Percentiles rank a stretch among this genome's conserved stretches.
phyloP scores from a whole-genome alignment of 2,113 vertebrate genomes.

The Megalops atlanticus region DNA sequence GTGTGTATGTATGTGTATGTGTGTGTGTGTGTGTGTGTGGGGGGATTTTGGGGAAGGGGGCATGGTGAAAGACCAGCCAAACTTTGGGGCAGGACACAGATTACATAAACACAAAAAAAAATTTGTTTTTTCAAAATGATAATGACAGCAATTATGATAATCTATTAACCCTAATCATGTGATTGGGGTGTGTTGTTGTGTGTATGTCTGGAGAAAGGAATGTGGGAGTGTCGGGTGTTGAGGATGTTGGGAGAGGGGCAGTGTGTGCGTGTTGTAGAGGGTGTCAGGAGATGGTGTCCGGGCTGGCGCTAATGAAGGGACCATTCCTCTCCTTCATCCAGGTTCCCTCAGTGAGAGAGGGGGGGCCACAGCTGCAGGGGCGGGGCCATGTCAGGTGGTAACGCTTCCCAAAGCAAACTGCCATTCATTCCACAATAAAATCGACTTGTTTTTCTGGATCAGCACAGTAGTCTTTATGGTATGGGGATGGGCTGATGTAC shows the following conservation, averaged over 20 bases:
- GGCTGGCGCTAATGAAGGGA: background rate
- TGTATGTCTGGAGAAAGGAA: too few relatives aligned
- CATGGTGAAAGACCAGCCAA: too few relatives aligned
- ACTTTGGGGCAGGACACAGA: background rate
- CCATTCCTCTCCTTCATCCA: background rate
- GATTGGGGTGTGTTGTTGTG: background rate
- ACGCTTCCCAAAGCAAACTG: background rate
- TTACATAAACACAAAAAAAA: too few relatives aligned
- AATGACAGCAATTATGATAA: too few relatives aligned
- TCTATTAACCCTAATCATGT: background rate
- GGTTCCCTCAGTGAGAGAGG: slow-evolving; percentile 1
- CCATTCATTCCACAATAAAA: background rate
- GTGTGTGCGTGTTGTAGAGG: background rate
- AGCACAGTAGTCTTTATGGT: background rate
- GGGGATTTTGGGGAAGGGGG: background rate
- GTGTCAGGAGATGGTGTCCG: too few relatives aligned
- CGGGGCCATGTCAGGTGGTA: background rate
- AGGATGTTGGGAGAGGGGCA: background rate
- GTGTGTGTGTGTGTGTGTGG: background rate
- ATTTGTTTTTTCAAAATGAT: too few relatives aligned
- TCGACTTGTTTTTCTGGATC: background rate
- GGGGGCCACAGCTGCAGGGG: background rate
- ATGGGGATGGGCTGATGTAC: background rate
- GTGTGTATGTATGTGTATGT: background rate
- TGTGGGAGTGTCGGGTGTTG: background rate